Conservation (phyloP, 2,113 vertebrate species). For the Azemiops feae region DNA sequence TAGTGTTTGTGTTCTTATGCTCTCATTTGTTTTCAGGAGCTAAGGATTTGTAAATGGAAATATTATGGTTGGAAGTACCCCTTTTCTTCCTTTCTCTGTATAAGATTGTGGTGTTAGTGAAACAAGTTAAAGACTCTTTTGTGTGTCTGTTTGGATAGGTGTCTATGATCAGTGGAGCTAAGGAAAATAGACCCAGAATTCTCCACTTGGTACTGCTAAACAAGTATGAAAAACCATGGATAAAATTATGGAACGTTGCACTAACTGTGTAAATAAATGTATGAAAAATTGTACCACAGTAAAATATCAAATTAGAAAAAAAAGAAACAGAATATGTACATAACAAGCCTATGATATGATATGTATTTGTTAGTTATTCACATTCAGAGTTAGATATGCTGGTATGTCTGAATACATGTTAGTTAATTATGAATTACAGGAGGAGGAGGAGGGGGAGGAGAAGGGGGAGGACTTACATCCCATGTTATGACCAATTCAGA, state of each 20-base stretch:
- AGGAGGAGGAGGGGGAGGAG: constrained; percentile 4
- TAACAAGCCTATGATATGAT: not conserved
- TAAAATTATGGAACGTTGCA: not conserved
- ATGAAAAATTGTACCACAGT: not conserved
- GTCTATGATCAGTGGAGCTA: not conserved
- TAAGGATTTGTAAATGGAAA: not conserved
- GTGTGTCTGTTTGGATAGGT: not conserved
- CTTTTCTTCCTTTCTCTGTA: not conserved
- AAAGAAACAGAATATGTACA: not conserved
- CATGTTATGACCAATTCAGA: constrained; percentile 97
- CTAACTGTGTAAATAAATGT: not conserved
- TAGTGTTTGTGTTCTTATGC: not conserved
- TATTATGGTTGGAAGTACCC: not conserved
- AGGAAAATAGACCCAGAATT: not conserved
- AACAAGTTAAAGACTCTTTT: not conserved
- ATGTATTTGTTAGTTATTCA: not conserved
- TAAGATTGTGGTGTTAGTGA: not conserved
- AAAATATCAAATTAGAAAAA: not conserved
- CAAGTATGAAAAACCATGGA: not conserved
- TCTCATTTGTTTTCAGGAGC: not conserved
- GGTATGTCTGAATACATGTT: constrained; percentile 25
- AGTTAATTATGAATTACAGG: constrained; percentile 15
- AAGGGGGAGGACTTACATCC: constrained; percentile 85
- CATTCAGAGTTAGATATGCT: not conserved
- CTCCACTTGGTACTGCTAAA: not conserved